A percentile compares a stretch with the other conserved stretches of the same genome.
Evolutionary conservation across 37 sponge, comb jelly and placozoan species (phyloP).

Genomic region (Amphimedon queenslandica): DNA sequence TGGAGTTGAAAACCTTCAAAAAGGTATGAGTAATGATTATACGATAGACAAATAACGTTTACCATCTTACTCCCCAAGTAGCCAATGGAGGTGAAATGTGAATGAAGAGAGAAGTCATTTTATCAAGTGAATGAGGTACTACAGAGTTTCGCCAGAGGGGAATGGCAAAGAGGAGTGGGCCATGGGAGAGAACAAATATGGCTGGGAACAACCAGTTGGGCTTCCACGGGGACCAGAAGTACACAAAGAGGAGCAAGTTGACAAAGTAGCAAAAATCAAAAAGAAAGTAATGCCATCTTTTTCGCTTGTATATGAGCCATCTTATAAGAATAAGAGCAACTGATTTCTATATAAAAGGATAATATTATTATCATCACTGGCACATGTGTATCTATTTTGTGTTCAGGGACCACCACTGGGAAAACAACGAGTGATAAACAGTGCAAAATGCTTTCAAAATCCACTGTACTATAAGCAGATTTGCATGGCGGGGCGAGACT

Average conservation of each 20-base stretch:
- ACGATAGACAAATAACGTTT: neutral
- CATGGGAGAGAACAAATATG: slow-evolving; percentile 36
- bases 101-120: slow-evolving; percentile 71
- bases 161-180: slow-evolving; percentile 41
- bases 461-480: too few relatives aligned
- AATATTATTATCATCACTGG: too few relatives aligned
- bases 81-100: slow-evolving; percentile 54
- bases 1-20: slow-evolving; percentile 15
- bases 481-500: too few relatives aligned
- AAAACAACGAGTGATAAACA: too few relatives aligned
- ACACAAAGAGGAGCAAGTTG: slow-evolving; percentile 41
- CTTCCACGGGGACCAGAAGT: slow-evolving; percentile 34
- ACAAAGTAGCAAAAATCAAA: slow-evolving; percentile 76
- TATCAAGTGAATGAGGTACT: slow-evolving; percentile 58
- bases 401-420: too few relatives aligned
- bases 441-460: too few relatives aligned
- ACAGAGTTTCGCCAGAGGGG: slow-evolving; percentile 66
- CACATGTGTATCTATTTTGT: too few relatives aligned
- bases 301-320: slow-evolving; percentile 47
- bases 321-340: slow-evolving; percentile 32
- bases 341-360: slow-evolving; percentile 35
- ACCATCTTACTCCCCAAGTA: slow-evolving; percentile 56
- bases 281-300: slow-evolving; percentile 48
- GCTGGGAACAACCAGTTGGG: slow-evolving; percentile 16
- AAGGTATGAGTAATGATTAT: neutral